Base-by-base conservation (phyloP, 2,888 invertebrate species). In the Noctuana brunneofusca region DNA sequence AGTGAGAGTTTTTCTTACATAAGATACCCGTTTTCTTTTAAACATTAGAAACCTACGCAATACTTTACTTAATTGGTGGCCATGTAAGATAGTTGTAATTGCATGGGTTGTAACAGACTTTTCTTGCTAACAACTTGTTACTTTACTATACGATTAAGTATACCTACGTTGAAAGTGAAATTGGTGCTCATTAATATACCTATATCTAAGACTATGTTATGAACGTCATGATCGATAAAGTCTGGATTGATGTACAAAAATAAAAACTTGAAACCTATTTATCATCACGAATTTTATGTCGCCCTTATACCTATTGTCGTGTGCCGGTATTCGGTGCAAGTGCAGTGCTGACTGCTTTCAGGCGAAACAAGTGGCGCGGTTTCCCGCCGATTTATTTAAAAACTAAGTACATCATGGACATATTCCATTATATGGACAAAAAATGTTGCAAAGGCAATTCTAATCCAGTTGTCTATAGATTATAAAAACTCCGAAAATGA, bases 11-110 rank as follows among this genome's bases (percentile, higher is more conserved):
- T 24, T 22, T 16, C 2, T 58, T 58, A 50, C 24, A 16, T 50
- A 58, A 58, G 49, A 50, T 22, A 58, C 50, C 27, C 5, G 38
- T 38, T 58, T 58, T 49, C 49, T 58, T 35, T 27, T 48, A 49
- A 58, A 38, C 38, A 38, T 48, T 41, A 24, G 38, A 38, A 54
- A 54, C 22, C 14, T 22, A 41, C 53, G 14, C 38, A 20, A 32
- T 20, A 14, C 22, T 54, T 41, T 41, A 38, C 35, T 53, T 41
- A 38, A 53, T 53, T 54, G 38, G 38, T 22, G 12, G n/a, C 38
- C 41, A 16, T 41, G 16, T 16, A 41, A 41, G 16, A 4, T 3
- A 38, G 4, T 16, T 16, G 8, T 9, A 38, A n/a, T n/a, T 38
- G 12, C 2, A 38, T 41, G 6, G 8, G 16, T 8, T 16, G 6